phyloP scores from a whole-genome alignment of 2,888 invertebrate genomes.

The Metallyticus violacea region DNA sequence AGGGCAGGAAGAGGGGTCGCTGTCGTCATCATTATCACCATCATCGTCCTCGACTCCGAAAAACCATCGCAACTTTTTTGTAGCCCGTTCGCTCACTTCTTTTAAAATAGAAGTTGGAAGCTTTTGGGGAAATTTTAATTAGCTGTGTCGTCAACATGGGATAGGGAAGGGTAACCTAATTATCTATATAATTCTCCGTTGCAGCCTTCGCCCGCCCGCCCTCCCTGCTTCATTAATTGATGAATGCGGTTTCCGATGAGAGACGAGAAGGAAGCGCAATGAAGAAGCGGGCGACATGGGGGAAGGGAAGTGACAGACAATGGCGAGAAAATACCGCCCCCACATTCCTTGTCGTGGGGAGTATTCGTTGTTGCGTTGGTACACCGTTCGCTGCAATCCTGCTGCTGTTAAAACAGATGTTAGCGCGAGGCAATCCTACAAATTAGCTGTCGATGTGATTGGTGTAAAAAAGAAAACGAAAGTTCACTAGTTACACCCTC shows the following conservation, averaged over 20 bases:
- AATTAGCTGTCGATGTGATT: not conserved
- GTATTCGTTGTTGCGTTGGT: not conserved
- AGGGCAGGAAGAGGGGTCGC: not conserved
- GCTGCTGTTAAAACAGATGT: not conserved
- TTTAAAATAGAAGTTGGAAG: not conserved
- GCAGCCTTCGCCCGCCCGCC: not conserved
- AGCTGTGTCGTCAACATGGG: slow-evolving; percentile 12
- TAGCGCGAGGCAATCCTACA: not conserved
- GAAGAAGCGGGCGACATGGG: not conserved
- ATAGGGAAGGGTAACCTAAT: slow-evolving; percentile 6
- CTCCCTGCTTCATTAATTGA: slow-evolving; percentile 12
- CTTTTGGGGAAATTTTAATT: slow-evolving; percentile 16
- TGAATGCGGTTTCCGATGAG: slow-evolving; percentile 23
- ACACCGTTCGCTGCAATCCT: no score
- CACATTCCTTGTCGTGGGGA: not conserved
- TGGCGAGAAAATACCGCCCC: not conserved
- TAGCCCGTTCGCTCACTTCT: not conserved
- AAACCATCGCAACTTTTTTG: not conserved
- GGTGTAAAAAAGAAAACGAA: not conserved
- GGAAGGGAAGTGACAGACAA: not conserved
- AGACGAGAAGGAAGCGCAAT: not conserved
- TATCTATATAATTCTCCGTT: slow-evolving; percentile 12
- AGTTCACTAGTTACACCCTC: no score
- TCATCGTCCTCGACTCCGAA: not conserved
- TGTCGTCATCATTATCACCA: not conserved